Evolutionary conservation across 2,888 invertebrate genomes (phyloP), one percentile per base, ranked within the genome.

Genomic region (Agonopterix subpropinquella): DNA sequence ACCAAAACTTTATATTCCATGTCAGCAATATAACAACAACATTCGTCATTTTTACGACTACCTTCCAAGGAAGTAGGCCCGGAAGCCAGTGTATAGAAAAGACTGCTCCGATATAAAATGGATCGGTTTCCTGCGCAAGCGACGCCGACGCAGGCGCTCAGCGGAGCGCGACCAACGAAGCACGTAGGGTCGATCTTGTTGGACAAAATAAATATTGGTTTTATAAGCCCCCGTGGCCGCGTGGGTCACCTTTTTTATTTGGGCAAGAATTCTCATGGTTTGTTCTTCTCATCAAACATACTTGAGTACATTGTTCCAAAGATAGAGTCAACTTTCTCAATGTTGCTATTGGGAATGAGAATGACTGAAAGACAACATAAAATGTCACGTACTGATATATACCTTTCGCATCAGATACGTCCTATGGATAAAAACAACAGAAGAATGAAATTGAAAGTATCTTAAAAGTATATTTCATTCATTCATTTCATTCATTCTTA

Each of bases 151-250:
- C 53, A 49, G 53, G 50, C 53, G 69, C 53, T 54, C 72, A 64
- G 54, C 64, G 62, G 57, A 52, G 66, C 78, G 70, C 49, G 64
- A 67, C 75, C 59, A 60, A 54, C n/a, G 52, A 28, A 28, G 57
- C 76, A 71, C 73, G 74, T 74, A 64, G 59, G 64, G 61, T 69
- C 68, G 59, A 71, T 76, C 77, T 77, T 55, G 71, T 76, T 74
- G 73, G 44, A 53, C 56, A 67, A 64, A 72, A 72, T 74, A 69
- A 83, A 83, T 78, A 77, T 81, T 80, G 70, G 73, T 67, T 70
- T 63, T 67, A 65, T 60, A 64, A 58, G 53, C 58, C 28, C 28
- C 28, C 63, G 60, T 39, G 39, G 10, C 55, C 54, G 28, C 28
- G 59, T 58, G 60, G 61, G 62, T 61, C 58, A 61, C 55, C 59